phyloP scores from a whole-genome alignment of 2,888 invertebrate species.

The Bugulina stolonifera region DNA sequence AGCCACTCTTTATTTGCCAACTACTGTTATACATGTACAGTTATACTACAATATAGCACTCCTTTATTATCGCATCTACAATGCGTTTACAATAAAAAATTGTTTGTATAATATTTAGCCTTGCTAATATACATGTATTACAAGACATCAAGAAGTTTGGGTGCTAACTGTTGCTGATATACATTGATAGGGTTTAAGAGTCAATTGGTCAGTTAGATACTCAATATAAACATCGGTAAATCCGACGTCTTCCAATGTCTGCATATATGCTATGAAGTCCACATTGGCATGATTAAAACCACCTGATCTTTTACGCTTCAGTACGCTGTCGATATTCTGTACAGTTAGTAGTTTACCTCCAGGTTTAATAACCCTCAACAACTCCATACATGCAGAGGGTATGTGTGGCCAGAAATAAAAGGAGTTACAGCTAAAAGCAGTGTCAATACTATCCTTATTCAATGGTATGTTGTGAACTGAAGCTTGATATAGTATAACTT shows the following conservation, averaged over 20 bases:
- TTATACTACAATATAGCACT: too few relatives aligned
- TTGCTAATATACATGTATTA: neutral
- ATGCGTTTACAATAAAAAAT: too few relatives aligned
- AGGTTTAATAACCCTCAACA: neutral
- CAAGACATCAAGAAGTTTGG: too few relatives aligned
- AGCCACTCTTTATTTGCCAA: too few relatives aligned
- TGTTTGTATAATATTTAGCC: too few relatives aligned
- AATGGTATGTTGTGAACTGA: slow-evolving; percentile 17
- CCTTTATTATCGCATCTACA: too few relatives aligned
- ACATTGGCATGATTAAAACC: slow-evolving; percentile 18
- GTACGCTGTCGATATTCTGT: slow-evolving; percentile 6
- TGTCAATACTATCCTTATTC: neutral
- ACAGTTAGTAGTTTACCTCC: slow-evolving; percentile 22
- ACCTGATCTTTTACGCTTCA: neutral
- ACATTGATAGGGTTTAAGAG: slow-evolving; percentile 9
- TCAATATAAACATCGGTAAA: slow-evolving; percentile 13
- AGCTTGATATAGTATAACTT: neutral
- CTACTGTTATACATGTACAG: too few relatives aligned
- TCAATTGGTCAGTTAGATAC: neutral
- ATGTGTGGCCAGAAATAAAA: slow-evolving; percentile 23
- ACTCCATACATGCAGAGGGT: neutral
- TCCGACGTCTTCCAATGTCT: slow-evolving; percentile 9
- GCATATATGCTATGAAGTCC: slow-evolving; percentile 18
- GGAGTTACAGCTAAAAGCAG: slow-evolving; percentile 1
- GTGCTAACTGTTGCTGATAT: slow-evolving; percentile 9